Conservation (phyloP, 2,113 vertebrate genomes). For the Zeus faber region DNA sequence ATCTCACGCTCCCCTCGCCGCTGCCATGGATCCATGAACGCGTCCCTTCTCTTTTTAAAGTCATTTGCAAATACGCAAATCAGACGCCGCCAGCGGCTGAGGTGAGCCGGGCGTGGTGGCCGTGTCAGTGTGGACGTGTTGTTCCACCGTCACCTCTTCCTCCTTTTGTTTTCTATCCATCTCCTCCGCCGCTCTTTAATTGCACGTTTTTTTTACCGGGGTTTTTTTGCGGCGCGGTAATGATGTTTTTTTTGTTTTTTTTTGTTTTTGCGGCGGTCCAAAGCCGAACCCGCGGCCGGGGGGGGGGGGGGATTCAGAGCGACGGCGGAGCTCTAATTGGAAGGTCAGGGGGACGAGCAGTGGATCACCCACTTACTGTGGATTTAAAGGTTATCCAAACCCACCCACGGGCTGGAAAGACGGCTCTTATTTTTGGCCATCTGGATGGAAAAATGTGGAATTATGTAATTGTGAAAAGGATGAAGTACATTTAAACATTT, state of each 20-base stretch:
- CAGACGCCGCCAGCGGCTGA: too few relatives aligned
- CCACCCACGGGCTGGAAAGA: constrained; percentile 59
- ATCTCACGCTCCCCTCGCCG: too few relatives aligned
- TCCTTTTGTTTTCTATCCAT: constrained; percentile 58
- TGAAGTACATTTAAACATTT: too few relatives aligned
- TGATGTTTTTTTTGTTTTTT: constrained; percentile 65
- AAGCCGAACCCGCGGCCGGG: constrained; percentile 61
- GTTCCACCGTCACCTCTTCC: too few relatives aligned
- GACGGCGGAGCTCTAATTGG: constrained; percentile 65
- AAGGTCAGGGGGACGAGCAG: constrained; percentile 71
- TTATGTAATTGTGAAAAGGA: too few relatives aligned
- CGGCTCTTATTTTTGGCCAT: too few relatives aligned
- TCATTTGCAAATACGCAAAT: too few relatives aligned
- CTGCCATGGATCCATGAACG: too few relatives aligned
- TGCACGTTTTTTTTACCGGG: constrained; percentile 55
- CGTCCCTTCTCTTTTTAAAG: too few relatives aligned
- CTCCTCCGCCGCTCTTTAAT: constrained; percentile 52
- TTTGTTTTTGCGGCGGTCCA: constrained; percentile 58
- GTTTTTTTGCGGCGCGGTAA: constrained; percentile 63
- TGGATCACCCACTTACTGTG: constrained; percentile 61
- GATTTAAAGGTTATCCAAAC: constrained; percentile 87
- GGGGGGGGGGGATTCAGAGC: constrained; percentile 68
- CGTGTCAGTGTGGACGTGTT: too few relatives aligned
- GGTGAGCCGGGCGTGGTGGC: too few relatives aligned
- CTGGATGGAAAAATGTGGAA: background rate